phyloP scores from a whole-genome alignment of 2,888 invertebrate species.

The Polymixis lichenea region DNA sequence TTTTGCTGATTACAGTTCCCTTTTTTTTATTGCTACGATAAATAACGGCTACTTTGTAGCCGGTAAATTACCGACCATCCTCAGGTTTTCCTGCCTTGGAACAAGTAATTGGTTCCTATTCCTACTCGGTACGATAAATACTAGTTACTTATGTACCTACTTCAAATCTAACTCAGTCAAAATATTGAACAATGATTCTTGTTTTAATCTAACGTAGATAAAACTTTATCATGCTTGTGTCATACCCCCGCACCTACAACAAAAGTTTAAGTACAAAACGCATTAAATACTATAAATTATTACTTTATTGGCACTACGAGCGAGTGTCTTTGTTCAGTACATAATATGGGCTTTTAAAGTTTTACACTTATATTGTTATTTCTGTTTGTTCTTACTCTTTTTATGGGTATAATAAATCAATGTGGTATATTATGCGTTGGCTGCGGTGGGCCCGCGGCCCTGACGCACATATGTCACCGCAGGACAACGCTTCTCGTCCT shows the following conservation, averaged over 20 bases:
- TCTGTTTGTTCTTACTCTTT: constrained; percentile 62
- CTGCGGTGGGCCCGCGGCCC: constrained; percentile 60
- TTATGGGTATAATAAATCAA: constrained; percentile 75
- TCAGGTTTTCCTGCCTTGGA: constrained; percentile 26
- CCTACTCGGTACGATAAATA: not conserved
- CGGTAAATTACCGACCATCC: constrained; percentile 5
- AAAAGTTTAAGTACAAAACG: constrained; percentile 55
- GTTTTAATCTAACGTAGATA: constrained; percentile 58
- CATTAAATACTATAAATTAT: constrained; percentile 57
- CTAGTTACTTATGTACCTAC: not conserved
- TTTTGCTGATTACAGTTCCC: constrained; percentile 42
- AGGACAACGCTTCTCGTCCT: constrained; percentile 73
- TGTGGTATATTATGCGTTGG: constrained; percentile 59
- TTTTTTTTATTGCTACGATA: constrained; percentile 36
- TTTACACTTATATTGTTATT: constrained; percentile 58
- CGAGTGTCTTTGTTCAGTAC: constrained; percentile 56
- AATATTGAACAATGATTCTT: constrained; percentile 43
- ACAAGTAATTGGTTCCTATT: constrained; percentile 9
- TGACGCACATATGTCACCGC: constrained; percentile 70
- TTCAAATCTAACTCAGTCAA: constrained; percentile 18
- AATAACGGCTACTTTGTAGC: constrained; percentile 30
- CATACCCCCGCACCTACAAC: constrained; percentile 32
- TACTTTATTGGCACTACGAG: constrained; percentile 48
- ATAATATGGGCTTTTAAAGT: constrained; percentile 54
- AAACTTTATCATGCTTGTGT: constrained; percentile 52